Conservation (phyloP, 1,140 invertebrate genomes). For the Berghia stephanieae region DNA sequence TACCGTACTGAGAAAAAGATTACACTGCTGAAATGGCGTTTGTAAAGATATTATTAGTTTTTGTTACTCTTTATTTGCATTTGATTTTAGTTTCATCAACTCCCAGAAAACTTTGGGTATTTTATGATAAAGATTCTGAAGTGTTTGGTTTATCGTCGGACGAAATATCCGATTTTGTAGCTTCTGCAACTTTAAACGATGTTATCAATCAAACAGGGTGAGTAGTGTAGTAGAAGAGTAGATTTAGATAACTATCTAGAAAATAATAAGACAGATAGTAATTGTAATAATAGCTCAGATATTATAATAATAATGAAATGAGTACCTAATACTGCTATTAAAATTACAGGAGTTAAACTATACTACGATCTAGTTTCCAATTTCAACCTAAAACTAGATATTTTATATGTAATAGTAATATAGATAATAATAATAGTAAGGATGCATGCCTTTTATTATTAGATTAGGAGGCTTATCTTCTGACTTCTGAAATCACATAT, state of each 20-base stretch:
- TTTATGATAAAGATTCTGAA: neutral
- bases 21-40: too few species aligned
- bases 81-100: too few species aligned
- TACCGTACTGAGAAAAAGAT: too few species aligned
- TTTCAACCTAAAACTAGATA: neutral
- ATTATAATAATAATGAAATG: neutral
- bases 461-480: too few species aligned
- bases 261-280: neutral
- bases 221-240: neutral
- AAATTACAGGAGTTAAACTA: neutral
- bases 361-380: neutral
- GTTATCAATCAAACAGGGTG: constrained; percentile 34
- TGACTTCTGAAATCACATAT: too few species aligned
- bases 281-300: neutral
- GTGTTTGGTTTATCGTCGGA: neutral
- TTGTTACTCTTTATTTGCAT: too few species aligned
- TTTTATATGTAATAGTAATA: neutral
- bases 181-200: constrained; percentile 29
- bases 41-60: too few species aligned
- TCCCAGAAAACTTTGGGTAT: constrained; percentile 17
- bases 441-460: too few species aligned
- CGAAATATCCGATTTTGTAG: constrained; percentile 16
- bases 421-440: too few species aligned
- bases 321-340: neutral
- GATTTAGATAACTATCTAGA: neutral